Evolutionary conservation across 2,113 vertebrate genomes (phyloP).

Genomic region (Ifrita kowaldi): DNA sequence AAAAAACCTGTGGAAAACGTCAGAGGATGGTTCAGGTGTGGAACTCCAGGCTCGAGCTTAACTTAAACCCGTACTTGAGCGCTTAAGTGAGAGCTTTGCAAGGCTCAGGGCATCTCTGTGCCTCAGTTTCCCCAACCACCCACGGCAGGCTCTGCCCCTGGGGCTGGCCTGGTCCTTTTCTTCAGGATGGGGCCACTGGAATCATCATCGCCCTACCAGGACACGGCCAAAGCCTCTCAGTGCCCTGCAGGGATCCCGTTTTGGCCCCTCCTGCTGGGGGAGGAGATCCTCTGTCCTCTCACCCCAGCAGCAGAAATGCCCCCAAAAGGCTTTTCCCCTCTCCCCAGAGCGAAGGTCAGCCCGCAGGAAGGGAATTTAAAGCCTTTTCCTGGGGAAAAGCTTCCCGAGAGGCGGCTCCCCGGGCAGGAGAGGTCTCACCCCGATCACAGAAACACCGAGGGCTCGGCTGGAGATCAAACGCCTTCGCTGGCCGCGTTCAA

Average conservation of each 20-base stretch:
- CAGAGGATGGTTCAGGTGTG: accelerated
- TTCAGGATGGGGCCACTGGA: background rate
- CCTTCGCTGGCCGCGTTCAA: background rate
- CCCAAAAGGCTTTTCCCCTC: accelerated
- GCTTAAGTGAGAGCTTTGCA: background rate
- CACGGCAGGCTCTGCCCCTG: background rate
- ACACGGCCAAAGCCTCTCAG: background rate
- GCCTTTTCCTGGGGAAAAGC: background rate
- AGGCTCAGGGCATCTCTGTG: background rate
- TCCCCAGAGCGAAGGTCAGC: background rate
- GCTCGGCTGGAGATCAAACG: background rate
- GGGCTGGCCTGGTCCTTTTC: background rate
- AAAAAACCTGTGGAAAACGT: background rate
- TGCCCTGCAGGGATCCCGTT: background rate
- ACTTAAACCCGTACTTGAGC: background rate
- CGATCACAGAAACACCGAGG: background rate
- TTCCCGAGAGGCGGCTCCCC: background rate
- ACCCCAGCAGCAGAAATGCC: background rate
- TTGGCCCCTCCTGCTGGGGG: background rate
- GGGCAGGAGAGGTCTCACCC: background rate
- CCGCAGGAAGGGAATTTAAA: background rate
- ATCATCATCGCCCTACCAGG: background rate
- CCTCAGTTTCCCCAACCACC: background rate
- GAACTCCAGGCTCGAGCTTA: background rate
- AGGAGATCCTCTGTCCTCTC: background rate